Evolutionary conservation across 2,797 vertebrate species (phyloP).

Genomic region (Balearica regulorum): DNA sequence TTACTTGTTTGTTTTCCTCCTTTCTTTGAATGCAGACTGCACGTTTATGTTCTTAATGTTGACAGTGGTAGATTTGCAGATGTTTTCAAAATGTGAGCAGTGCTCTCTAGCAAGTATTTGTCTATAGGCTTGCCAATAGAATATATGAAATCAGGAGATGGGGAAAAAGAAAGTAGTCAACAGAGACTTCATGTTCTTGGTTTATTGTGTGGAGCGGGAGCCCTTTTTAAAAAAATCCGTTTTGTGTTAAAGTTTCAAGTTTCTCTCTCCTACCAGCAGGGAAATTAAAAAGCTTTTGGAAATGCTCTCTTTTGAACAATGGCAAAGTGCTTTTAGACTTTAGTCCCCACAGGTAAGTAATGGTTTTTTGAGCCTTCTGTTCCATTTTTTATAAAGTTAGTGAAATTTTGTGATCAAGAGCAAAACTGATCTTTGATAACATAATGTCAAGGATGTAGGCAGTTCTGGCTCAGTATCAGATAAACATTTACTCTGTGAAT

Average conservation of each 20-base stretch:
- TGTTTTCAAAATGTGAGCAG: background rate
- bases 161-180: background rate
- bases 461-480: background rate
- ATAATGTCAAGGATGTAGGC: background rate
- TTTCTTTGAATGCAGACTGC: background rate
- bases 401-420: background rate
- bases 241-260: background rate
- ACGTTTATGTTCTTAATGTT: background rate
- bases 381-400: background rate
- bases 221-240: rapidly evolving
- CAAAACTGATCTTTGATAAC: conserved; percentile 22
- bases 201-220: background rate
- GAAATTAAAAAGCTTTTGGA: background rate
- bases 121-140: background rate
- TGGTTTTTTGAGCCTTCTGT: background rate
- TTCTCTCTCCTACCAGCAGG: background rate
- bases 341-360: background rate
- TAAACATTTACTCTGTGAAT: conserved; percentile 24
- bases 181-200: background rate
- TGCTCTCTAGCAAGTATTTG: background rate
- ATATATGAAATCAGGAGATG: background rate
- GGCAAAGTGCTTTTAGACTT: background rate
- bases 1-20: background rate
- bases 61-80: background rate
- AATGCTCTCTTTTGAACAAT: background rate